Base-by-base conservation (phyloP, 1,140 invertebrate species). In the Drosophila nigrodunni region DNA sequence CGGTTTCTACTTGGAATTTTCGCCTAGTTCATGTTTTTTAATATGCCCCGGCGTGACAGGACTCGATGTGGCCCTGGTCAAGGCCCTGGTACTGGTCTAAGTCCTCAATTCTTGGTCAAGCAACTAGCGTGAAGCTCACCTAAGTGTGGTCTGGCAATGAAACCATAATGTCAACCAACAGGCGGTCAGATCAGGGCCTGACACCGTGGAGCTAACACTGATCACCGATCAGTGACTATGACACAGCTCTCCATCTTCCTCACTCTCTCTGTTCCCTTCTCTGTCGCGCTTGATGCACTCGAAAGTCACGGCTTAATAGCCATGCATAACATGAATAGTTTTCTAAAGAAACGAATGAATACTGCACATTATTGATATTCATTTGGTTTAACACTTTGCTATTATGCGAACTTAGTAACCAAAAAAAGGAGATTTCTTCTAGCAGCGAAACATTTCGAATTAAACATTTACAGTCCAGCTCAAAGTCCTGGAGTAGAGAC, bases 121-220 rank as follows among this genome's bases (percentile, higher is more conserved):
- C 35, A 30, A 64, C 68, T 77, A 77, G 76, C 83, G 82, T 86
- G 83, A 83, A 89, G 80, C 85, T 89, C 60, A 50, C 58, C 81
- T 74, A 80, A 81, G 86, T 90, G 81, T 80, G 86, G 85, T 89
- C 82, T 85, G 86, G 80, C 85, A 89, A 81, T 90, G 85, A 89
- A 89, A 77, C 78, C 86, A 89, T 89, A 90, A 89, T 89, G 85
- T 86, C 72, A 78, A 55, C 64, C 85, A 81, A 88, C 85, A 74
- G 82, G 85, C 75, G 75, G 64, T 43, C 75, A 69, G 18, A 62
- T 57, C 64, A 43, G 34, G 68, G 46, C 47, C 70, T 41, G 52
- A 9, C 67, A 74, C 57, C 73, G 30, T 66, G 46, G 47, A 72
- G 61, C 73, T 30, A 66, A 6, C 54, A 43, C 61, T 72, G 68